Evolutionary conservation across 2,888 invertebrate genomes (phyloP).

Genomic region (Selenia dentaria): DNA sequence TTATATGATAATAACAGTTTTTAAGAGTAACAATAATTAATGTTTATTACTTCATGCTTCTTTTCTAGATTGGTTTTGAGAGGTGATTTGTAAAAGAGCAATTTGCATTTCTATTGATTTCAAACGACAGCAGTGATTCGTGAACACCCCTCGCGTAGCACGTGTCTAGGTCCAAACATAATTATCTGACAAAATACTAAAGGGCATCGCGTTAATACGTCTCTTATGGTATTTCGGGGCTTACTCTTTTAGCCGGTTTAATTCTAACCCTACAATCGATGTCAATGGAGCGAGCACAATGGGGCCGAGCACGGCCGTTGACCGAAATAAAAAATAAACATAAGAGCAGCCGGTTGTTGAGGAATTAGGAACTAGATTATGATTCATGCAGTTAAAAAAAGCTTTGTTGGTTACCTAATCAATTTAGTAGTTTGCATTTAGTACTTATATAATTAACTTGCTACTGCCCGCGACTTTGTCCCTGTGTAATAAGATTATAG

Average conservation of each 20-base stretch:
- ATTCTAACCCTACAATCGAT: slow-evolving; percentile 72
- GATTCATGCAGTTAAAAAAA: slow-evolving; percentile 50
- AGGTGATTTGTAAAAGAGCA: slow-evolving; percentile 33
- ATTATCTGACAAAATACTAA: slow-evolving; percentile 20
- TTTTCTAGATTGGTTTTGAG: slow-evolving; percentile 31
- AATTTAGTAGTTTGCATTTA: no score
- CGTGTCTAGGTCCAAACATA: slow-evolving; percentile 30
- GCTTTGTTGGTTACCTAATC: slow-evolving; percentile 21
- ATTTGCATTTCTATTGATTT: slow-evolving; percentile 16
- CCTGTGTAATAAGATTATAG: no score
- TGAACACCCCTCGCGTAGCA: slow-evolving; percentile 35
- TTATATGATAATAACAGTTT: slow-evolving; percentile 44
- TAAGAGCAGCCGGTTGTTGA: slow-evolving; percentile 53
- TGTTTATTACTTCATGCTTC: slow-evolving; percentile 27
- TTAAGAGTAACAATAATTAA: slow-evolving; percentile 34
- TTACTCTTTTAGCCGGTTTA: slow-evolving; percentile 45
- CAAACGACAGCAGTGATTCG: slow-evolving; percentile 23
- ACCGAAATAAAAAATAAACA: slow-evolving; percentile 77
- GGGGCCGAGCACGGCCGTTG: slow-evolving; percentile 70
- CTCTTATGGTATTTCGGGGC: slow-evolving; percentile 9
- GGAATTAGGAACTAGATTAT: slow-evolving; percentile 66
- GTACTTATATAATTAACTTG: no score
- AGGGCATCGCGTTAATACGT: slow-evolving; percentile 16
- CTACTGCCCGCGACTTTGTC: no score
- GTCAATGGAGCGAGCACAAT: slow-evolving; percentile 72